Percentiles rank a stretch among this genome's conserved stretches.
Evolutionary conservation across 2,797 vertebrate species (phyloP).

Genomic region (Natrix natrix): DNA sequence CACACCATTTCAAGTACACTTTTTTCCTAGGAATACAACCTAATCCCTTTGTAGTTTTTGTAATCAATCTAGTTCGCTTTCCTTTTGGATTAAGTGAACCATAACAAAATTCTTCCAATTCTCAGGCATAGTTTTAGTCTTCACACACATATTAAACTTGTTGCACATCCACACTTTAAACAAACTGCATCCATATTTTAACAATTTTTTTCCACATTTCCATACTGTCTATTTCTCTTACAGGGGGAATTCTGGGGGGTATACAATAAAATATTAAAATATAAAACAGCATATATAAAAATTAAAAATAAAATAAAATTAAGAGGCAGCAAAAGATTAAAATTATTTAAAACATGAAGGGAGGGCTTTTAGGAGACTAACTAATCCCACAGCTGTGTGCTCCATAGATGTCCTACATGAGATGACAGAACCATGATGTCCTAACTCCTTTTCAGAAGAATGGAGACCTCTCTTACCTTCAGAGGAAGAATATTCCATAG

Average conservation of each 20-base stretch:
- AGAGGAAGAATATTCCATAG: neutral
- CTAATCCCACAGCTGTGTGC: neutral
- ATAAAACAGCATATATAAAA: neutral
- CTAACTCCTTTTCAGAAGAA: neutral
- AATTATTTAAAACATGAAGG: neutral
- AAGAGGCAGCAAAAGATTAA: neutral
- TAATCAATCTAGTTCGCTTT: neutral
- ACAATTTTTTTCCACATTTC: neutral
- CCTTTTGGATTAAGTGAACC: neutral
- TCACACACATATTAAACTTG: neutral
- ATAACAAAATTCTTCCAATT: neutral
- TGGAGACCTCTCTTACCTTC: neutral
- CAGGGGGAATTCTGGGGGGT: neutral
- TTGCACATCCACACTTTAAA: neutral
- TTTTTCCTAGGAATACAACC: neutral
- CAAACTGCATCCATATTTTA: neutral
- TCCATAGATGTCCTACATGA: neutral
- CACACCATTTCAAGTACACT: neutral
- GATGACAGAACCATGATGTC: neutral
- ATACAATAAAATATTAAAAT: neutral
- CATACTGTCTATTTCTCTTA: neutral
- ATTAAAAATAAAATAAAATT: neutral
- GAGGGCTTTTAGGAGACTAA: neutral
- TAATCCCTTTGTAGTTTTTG: neutral
- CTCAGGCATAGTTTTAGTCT: neutral